A percentile compares a stretch with the other conserved stretches of the same genome.
Conservation (phyloP, 2,888 invertebrate genomes). For the Drosophila kambysellisi region DNA sequence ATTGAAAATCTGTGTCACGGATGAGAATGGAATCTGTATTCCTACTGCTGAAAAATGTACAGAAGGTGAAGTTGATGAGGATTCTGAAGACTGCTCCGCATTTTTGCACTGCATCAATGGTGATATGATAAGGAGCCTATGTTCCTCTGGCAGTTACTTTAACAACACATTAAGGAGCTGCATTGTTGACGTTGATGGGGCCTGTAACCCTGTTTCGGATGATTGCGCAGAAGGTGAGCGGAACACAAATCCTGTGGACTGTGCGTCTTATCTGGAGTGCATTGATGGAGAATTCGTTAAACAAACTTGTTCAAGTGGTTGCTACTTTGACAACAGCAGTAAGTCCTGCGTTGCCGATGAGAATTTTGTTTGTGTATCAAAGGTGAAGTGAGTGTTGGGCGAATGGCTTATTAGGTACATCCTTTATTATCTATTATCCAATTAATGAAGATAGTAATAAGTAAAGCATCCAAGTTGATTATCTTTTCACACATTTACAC, state of each 20-base stretch:
- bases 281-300: constrained; percentile 32
- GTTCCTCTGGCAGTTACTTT: constrained; percentile 27
- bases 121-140: background rate
- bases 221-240: constrained; percentile 39
- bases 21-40: constrained; percentile 13
- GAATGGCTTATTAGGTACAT: background rate
- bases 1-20: constrained; percentile 4
- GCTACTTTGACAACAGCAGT: constrained; percentile 12
- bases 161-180: constrained; percentile 21
- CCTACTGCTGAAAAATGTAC: background rate
- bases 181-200: constrained; percentile 16
- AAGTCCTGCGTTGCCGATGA: constrained; percentile 19
- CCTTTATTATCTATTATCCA: background rate
- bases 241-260: constrained; percentile 18
- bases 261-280: constrained; percentile 30
- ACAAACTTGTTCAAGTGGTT: constrained; percentile 23
- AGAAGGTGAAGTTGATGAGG: background rate
- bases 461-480: constrained; percentile 8
- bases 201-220: constrained; percentile 15
- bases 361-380: constrained; percentile 3
- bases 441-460: constrained; percentile 4
- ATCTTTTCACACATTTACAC: background rate
- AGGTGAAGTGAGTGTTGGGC: background rate
- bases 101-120: constrained; percentile 38
- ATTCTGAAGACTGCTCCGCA: constrained; percentile 8